These are phyloP conservation scores for Bucorvus abyssinicus DNA, from an alignment of 2,797 vertebrate species.

Conservation along the genomic window DNA sequence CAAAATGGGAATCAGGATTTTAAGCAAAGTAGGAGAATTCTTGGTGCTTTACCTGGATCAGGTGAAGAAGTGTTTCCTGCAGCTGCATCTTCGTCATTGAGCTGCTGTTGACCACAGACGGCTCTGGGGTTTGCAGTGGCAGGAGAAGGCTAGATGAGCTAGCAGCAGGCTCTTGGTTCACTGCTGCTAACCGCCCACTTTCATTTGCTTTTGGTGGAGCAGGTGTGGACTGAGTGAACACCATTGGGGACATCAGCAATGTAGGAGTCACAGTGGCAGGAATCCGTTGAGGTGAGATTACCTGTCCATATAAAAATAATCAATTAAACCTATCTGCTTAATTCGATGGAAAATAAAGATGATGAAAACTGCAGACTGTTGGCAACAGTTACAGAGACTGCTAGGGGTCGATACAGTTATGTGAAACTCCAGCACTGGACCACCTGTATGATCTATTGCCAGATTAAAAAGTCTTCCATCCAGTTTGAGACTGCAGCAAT, in stretches of 20 bases:
- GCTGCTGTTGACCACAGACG: background rate
- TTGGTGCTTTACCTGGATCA: conserved; percentile 82
- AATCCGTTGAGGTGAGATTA: conserved; percentile 80
- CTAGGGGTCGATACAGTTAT: fast-evolving
- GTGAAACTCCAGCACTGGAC: background rate
- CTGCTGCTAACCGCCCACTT: background rate
- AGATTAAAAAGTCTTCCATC: background rate
- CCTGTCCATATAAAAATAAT: conserved; percentile 64
- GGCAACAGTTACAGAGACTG: background rate
- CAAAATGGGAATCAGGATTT: background rate
- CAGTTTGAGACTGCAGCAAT: background rate
- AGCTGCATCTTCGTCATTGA: conserved; percentile 84
- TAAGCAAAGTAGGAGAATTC: fast-evolving
- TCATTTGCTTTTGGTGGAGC: conserved; percentile 35
- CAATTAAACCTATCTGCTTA: background rate
- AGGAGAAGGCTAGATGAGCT: conserved; percentile 39
- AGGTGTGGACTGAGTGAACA: conserved; percentile 80
- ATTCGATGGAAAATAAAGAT: background rate
- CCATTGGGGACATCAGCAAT: conserved; percentile 87
- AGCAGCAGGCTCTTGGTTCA: conserved; percentile 42
- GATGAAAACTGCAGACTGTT: fast-evolving
- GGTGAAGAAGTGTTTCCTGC: conserved; percentile 85
- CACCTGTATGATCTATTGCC: background rate
- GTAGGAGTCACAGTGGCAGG: conserved; percentile 80
- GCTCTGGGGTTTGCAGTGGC: conserved; percentile 67